Evolutionary conservation across 2,888 invertebrate genomes (phyloP).

Genomic region (Phengaris arion): DNA sequence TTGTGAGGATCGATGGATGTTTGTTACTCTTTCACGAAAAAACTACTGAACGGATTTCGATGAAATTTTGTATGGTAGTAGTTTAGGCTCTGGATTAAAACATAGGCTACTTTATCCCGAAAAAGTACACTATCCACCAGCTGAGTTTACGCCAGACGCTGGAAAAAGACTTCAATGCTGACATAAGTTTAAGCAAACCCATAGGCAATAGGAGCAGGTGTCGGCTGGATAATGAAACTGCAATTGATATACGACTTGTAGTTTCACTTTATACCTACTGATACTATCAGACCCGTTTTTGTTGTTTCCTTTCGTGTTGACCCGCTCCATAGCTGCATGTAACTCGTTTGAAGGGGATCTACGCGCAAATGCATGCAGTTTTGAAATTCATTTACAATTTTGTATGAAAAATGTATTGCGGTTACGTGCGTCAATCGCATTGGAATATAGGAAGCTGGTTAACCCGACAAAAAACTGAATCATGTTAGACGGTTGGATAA

Average conservation of each 20-base stretch:
- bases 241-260: conserved; percentile 66
- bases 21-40: too few species aligned
- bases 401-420: conserved; percentile 24
- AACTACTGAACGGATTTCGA: too few species aligned
- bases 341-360: conserved; percentile 27
- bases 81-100: too few species aligned
- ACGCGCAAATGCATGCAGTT: conserved; percentile 15
- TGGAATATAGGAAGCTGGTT: conserved; percentile 2
- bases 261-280: conserved; percentile 66
- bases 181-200: conserved; percentile 34
- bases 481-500: background rate
- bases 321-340: conserved; percentile 34
- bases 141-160: conserved; percentile 9
- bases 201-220: conserved; percentile 42
- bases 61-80: too few species aligned
- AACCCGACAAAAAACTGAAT: background rate
- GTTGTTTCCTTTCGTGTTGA: conserved; percentile 65
- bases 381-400: conserved; percentile 25
- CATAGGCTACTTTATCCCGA: too few species aligned
- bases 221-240: conserved; percentile 67
- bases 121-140: background rate
- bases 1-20: too few species aligned
- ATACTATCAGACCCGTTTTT: conserved; percentile 63
- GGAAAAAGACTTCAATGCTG: conserved; percentile 22
- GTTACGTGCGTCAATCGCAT: background rate